phyloP scores from a whole-genome alignment of 2,797 vertebrate species.

The Danio albolineatus region DNA sequence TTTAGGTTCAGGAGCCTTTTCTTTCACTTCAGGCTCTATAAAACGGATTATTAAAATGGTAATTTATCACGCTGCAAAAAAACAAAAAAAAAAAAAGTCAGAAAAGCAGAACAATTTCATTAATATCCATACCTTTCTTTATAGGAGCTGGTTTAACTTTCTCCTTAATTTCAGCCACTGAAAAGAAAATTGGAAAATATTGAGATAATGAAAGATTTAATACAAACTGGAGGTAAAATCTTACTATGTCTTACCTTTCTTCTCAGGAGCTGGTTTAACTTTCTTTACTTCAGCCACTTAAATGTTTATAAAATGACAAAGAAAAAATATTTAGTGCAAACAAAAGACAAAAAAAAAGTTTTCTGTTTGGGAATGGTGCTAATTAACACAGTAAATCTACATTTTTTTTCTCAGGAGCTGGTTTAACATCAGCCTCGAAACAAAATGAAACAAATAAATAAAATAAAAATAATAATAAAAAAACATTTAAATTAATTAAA shows the following conservation, averaged over 20 bases:
- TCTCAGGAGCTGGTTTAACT: conserved; percentile 55
- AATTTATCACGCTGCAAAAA: too few species aligned
- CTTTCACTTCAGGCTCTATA: conserved; percentile 14
- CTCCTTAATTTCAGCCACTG: conserved; percentile 59
- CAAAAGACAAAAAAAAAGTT: neutral
- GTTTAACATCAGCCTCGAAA: conserved; percentile 47
- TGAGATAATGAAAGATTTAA: neutral
- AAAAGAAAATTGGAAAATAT: neutral
- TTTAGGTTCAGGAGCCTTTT: conserved; percentile 18
- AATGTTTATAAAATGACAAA: neutral
- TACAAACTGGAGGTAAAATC: neutral
- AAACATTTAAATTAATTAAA: neutral
- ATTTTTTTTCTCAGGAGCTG: conserved; percentile 54
- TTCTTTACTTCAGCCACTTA: conserved; percentile 48
- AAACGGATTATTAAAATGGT: neutral
- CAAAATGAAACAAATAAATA: neutral
- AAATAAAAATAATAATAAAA: neutral
- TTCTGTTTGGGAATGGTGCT: neutral
- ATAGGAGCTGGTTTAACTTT: conserved; percentile 60
- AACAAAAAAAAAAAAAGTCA: too few species aligned
- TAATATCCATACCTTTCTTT: conserved; percentile 63
- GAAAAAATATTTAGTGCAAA: neutral
- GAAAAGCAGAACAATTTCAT: neutral
- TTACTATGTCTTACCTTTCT: conserved; percentile 60
- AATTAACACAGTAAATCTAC: conserved; percentile 21